Evolutionary conservation across 2,888 invertebrate species (phyloP), one percentile per base, ranked within the genome.

Genomic region (Lissocephala sabroskyi): DNA sequence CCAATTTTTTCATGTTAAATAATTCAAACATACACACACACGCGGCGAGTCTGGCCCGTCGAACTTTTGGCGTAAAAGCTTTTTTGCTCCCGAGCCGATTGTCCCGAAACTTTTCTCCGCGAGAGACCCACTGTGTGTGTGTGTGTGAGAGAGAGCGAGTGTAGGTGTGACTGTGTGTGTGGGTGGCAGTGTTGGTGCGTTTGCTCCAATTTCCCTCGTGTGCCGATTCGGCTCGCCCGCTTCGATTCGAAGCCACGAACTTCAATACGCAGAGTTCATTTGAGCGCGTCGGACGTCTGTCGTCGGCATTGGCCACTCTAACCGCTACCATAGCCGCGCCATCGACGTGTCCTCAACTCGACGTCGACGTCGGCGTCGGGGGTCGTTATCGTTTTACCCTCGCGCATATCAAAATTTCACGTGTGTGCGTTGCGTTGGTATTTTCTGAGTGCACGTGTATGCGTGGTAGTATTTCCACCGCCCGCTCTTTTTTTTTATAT

Each of bases 231-330:
- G 40, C 46, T 41, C 32, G 37, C 35, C 32, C 35, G 45, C 36
- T 46, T 50, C 41, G 45, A 33, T 37, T 18, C 18, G 5, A 18
- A 18, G 6, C 23, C 13, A 3, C 23, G 11, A 46, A 51, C 60
- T 79, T 79, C 59, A 81, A 79, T 81, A 78, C 75, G 73, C 64
- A 73, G 71, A 75, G 73, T 79, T 79, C 73, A 66, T 67, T 71
- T 74, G 80, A 81, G 78, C 81, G 79, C 79, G 76, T 79, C 77
- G 79, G 68, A 70, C 68, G 80, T 80, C n/a, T 71, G 37, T 46
- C 26, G 52, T 52, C 50, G 52, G 64, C 56, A 53, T 63, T 49
- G 41, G 41, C 41, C n/a, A n/a, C n/a, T n/a, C n/a, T n/a, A n/a
- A n/a, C n/a, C n/a, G n/a, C n/a, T n/a, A n/a, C n/a, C n/a, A n/a